A percentile compares a stretch with the other conserved stretches of the same genome.
phyloP scores from a whole-genome alignment of 2,888 invertebrate species.

The Allygus modestus region DNA sequence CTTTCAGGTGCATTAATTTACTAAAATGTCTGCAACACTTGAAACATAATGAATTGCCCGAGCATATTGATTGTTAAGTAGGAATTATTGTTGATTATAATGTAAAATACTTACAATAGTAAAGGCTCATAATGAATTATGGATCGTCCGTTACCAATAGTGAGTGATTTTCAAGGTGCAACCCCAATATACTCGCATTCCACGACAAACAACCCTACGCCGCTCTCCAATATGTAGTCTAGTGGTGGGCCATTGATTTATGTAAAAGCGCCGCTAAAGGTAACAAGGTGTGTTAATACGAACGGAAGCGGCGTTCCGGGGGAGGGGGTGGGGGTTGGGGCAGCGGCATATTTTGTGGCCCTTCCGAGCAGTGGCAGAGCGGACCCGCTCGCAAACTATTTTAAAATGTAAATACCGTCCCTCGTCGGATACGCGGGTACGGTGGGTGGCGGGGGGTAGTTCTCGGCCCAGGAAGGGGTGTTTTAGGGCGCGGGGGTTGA shows the following conservation, averaged over 20 bases:
- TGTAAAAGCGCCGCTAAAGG: conserved; percentile 22
- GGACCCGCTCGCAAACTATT: conserved; percentile 47
- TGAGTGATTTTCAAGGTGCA: too few species aligned
- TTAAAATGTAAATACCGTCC: conserved; percentile 53
- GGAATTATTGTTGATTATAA: too few species aligned
- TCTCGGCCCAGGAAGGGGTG: conserved; percentile 12
- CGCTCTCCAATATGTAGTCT: conserved; percentile 5
- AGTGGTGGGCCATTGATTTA: conserved; percentile 23
- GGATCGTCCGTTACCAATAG: too few species aligned
- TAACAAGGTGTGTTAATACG: conserved; percentile 9
- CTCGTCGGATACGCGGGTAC: neutral
- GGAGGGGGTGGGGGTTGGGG: conserved; percentile 23
- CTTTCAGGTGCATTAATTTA: too few species aligned
- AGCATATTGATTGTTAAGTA: too few species aligned
- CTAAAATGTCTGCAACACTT: too few species aligned
- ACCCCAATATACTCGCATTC: neutral
- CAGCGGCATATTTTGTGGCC: conserved; percentile 28
- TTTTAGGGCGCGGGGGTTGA: conserved; percentile 41
- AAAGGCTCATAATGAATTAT: too few species aligned
- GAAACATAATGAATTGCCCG: too few species aligned
- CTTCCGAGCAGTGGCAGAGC: neutral
- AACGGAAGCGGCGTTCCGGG: too few species aligned
- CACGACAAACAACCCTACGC: neutral
- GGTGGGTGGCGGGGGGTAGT: neutral
- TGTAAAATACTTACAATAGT: too few species aligned